Conservation (phyloP, 2,888 invertebrate genomes). For the Hyposoter dolosus region DNA sequence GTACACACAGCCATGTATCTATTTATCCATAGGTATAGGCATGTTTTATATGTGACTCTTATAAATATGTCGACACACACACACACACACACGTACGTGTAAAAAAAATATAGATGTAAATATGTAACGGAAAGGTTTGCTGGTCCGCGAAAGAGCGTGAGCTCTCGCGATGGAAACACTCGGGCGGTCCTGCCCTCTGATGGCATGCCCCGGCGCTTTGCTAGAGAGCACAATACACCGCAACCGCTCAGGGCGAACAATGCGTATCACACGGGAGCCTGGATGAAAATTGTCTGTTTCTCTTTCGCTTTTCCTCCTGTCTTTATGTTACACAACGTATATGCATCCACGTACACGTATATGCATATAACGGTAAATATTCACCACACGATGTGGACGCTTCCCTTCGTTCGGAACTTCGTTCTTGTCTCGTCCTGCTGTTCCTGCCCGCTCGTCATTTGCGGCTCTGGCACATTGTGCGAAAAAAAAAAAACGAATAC, state of each 20-base stretch:
- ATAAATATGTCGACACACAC: background rate
- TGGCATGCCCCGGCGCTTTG: slow-evolving; percentile 47
- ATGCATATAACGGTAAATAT: slow-evolving; percentile 38
- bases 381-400: slow-evolving; percentile 68
- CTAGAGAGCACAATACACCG: slow-evolving; percentile 47
- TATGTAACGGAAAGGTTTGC: slow-evolving; percentile 60
- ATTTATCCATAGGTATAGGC: slow-evolving; percentile 1
- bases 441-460: slow-evolving; percentile 38
- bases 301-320: slow-evolving; percentile 53
- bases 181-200: slow-evolving; percentile 59
- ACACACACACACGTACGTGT: no score
- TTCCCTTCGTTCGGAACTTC: slow-evolving; percentile 55
- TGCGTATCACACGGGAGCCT: slow-evolving; percentile 79
- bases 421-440: slow-evolving; percentile 60
- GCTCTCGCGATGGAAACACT: slow-evolving; percentile 72
- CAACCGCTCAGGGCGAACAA: slow-evolving; percentile 77
- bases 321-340: slow-evolving; percentile 5
- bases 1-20: slow-evolving; percentile 17
- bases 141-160: slow-evolving; percentile 74
- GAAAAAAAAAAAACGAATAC: slow-evolving; percentile 22
- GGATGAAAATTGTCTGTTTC: slow-evolving; percentile 76
- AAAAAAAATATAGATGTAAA: background rate
- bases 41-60: background rate
- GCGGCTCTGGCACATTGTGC: slow-evolving; percentile 69
- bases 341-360: background rate